These are phyloP conservation scores for Beroe forskalii DNA, from an alignment of 37 sponge, comb jelly and placozoan species.

Conservation along the genomic window DNA sequence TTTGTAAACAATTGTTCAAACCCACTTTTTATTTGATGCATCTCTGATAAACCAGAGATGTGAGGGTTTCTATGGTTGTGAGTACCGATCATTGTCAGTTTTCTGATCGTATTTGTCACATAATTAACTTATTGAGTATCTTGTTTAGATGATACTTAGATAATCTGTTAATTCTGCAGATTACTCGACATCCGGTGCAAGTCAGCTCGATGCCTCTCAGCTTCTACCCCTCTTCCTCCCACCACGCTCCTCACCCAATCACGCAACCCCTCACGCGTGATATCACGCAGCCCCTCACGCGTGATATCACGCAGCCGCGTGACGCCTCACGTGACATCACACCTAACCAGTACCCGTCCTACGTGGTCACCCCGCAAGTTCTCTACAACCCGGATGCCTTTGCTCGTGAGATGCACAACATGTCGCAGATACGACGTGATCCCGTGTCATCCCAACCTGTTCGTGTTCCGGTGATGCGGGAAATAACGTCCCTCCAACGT, in stretches of 20 bases:
- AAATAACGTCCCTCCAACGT: not conserved
- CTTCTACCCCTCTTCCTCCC: conserved; percentile 14
- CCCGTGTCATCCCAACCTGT: not conserved
- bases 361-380: conserved; percentile 37
- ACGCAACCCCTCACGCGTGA: not conserved
- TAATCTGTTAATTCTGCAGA: too few species aligned
- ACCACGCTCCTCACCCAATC: not conserved
- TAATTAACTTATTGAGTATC: not conserved
- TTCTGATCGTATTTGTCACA: not conserved
- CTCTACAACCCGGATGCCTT: conserved; percentile 29
- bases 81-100: not conserved
- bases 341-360: conserved; percentile 25
- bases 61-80: too few species aligned
- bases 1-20: too few species aligned
- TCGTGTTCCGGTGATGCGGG: not conserved
- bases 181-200: not conserved
- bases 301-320: not conserved
- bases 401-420: conserved; percentile 11
- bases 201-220: not conserved
- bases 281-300: not conserved
- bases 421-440: not conserved
- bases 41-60: too few species aligned
- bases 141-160: too few species aligned
- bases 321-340: not conserved
- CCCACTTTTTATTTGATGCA: too few species aligned